phyloP scores from a whole-genome alignment of 2,888 invertebrate species.

The Philonicus albiceps region DNA sequence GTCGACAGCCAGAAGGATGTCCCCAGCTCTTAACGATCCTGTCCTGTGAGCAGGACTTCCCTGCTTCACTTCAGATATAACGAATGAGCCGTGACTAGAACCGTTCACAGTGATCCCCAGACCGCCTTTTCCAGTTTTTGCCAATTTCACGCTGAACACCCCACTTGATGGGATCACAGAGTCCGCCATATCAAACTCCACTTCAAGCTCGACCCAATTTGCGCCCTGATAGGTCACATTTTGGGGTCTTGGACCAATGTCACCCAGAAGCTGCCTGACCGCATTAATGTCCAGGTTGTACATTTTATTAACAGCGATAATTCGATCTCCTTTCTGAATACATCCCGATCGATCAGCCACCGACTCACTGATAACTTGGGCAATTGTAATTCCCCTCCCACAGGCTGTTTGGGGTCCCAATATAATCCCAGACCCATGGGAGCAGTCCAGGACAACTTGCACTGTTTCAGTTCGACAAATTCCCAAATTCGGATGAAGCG shows the following conservation, averaged over 20 bases:
- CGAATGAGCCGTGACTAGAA: slow-evolving; percentile 68
- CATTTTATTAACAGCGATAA: slow-evolving; percentile 84
- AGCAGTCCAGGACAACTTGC: slow-evolving; percentile 62
- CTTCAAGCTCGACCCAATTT: slow-evolving; percentile 77
- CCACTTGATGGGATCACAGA: slow-evolving; percentile 90
- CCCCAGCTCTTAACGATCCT: slow-evolving; percentile 86
- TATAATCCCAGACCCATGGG: slow-evolving; percentile 62
- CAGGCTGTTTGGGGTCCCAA: slow-evolving; percentile 56
- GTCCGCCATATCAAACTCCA: slow-evolving; percentile 92
- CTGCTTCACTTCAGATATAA: slow-evolving; percentile 87
- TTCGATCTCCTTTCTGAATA: slow-evolving; percentile 81
- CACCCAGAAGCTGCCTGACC: slow-evolving; percentile 64
- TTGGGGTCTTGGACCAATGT: slow-evolving; percentile 52
- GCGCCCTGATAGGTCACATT: slow-evolving; percentile 64
- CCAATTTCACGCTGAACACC: slow-evolving; percentile 88
- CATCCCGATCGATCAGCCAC: slow-evolving; percentile 72
- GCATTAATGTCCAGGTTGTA: slow-evolving; percentile 71
- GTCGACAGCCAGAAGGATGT: slow-evolving; percentile 87
- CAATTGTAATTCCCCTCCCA: slow-evolving; percentile 59
- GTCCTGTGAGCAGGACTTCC: slow-evolving; percentile 91
- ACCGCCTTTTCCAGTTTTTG: slow-evolving; percentile 75
- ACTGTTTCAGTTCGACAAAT: slow-evolving; percentile 62
- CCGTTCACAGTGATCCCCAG: slow-evolving; percentile 91
- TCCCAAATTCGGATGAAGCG: slow-evolving; percentile 56
- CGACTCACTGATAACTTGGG: slow-evolving; percentile 60